These are phyloP conservation scores for Tricholaema leucomelas DNA, from an alignment of 2,113 vertebrate species.

Conservation along the genomic window DNA sequence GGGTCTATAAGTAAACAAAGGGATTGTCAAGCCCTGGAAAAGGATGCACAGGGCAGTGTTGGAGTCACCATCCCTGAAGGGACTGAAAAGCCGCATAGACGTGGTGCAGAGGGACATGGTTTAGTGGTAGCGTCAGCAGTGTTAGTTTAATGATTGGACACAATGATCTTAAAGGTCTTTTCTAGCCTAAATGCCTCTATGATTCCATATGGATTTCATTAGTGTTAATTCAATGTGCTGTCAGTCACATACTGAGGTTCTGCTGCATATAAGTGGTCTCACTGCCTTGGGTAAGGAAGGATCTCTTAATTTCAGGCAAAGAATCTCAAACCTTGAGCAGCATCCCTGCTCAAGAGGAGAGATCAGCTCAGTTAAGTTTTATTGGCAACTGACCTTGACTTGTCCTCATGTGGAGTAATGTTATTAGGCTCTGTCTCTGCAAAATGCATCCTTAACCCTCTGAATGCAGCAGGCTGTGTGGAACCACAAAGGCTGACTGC, in stretches of 20 bases:
- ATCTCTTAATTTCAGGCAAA: neutral
- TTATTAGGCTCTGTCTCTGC: neutral
- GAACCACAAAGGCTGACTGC: neutral
- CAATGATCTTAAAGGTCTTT: neutral
- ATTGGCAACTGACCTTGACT: neutral
- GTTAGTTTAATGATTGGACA: neutral
- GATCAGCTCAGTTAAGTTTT: neutral
- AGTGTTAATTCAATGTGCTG: too few relatives aligned
- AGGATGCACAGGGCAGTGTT: too few relatives aligned
- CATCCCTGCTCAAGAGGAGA: neutral
- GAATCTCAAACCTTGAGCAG: too few relatives aligned
- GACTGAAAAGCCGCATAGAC: too few relatives aligned
- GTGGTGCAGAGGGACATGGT: too few relatives aligned
- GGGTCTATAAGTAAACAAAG: neutral
- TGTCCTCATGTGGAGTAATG: neutral
- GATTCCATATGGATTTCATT: neutral
- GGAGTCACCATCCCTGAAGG: too few relatives aligned
- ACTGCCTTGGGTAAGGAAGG: neutral
- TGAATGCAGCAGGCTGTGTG: neutral
- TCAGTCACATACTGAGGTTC: too few relatives aligned
- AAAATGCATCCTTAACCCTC: neutral
- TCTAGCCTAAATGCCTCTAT: neutral
- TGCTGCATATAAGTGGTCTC: too few relatives aligned
- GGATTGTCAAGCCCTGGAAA: too few relatives aligned
- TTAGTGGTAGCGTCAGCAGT: too few relatives aligned